Evolutionary conservation across 1,140 invertebrate genomes (phyloP).

Genomic region (Pseudomyrmex flavicornis): DNA sequence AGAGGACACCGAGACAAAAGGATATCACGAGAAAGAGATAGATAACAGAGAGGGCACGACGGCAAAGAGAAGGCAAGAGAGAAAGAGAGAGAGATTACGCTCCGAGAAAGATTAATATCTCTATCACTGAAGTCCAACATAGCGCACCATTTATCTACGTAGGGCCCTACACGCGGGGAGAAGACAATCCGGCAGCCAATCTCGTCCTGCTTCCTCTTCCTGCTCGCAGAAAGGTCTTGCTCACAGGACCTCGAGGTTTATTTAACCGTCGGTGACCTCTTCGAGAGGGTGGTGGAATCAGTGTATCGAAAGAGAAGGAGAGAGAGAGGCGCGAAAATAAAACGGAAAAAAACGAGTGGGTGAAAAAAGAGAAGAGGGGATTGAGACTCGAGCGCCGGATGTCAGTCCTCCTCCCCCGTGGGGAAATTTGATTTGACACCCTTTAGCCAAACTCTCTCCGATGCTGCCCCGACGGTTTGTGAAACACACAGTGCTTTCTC

Average conservation of each 20-base stretch:
- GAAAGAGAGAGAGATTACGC: conserved; percentile 8
- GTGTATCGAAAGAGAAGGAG: conserved; percentile 35
- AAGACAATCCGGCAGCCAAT: conserved; percentile 47
- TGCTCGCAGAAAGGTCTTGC: conserved; percentile 17
- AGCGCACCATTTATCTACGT: conserved; percentile 79
- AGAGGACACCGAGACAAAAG: not conserved
- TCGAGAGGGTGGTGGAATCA: conserved; percentile 20
- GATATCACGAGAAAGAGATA: not conserved
- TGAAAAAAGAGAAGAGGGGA: conserved; percentile 10
- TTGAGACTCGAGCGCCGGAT: conserved; percentile 61
- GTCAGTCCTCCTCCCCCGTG: conserved; percentile 50
- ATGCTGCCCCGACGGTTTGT: conserved; percentile 32
- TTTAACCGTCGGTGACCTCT: conserved; percentile 69
- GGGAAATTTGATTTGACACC: conserved; percentile 77
- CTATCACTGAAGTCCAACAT: conserved; percentile 80
- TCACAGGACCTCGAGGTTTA: conserved; percentile 73
- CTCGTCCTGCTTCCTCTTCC: conserved; percentile 35
- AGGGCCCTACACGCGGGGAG: conserved; percentile 47
- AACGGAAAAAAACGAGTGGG: too few species aligned
- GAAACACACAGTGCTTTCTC: conserved; percentile 34
- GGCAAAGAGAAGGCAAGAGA: not conserved
- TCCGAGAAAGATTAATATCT: conserved; percentile 82
- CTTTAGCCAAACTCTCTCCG: conserved; percentile 20
- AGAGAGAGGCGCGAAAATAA: not conserved
- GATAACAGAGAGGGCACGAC: not conserved